Percentiles rank a stretch among this genome's conserved stretches.
Evolutionary conservation across 2,113 vertebrate genomes (phyloP).

Genomic region (Seriola dumerili): DNA sequence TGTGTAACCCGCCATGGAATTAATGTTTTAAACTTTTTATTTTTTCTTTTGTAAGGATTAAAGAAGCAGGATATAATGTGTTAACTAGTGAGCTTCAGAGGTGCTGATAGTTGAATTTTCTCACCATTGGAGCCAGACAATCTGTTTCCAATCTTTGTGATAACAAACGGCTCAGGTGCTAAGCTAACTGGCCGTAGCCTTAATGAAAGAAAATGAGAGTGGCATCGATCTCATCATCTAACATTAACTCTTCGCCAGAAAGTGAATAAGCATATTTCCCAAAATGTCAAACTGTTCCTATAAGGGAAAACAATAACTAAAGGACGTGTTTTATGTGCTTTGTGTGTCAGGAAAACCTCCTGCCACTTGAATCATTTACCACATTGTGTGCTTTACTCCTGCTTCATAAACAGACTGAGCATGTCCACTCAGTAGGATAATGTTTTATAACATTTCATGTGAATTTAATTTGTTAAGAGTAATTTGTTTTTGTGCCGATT

Average conservation of each 20-base stretch:
- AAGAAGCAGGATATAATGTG: no score
- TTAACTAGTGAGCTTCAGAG: no score
- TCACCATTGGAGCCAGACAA: not conserved
- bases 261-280: not conserved
- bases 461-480: not conserved
- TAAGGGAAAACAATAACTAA: not conserved
- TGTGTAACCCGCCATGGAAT: not conserved
- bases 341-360: not conserved
- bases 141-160: no score
- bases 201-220: not conserved
- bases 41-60: not conserved
- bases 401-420: not conserved
- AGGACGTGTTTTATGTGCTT: not conserved
- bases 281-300: not conserved
- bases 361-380: not conserved
- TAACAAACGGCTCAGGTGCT: not conserved
- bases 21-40: not conserved
- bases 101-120: no score
- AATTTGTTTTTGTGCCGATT: not conserved
- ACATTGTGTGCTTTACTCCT: not conserved
- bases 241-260: no score
- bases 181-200: not conserved
- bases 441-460: not conserved
- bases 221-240: not conserved
- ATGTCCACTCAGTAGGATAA: slow-evolving; percentile 1